Evolutionary conservation across 1,140 invertebrate genomes (phyloP).

Genomic region (Drosophila guanche): DNA sequence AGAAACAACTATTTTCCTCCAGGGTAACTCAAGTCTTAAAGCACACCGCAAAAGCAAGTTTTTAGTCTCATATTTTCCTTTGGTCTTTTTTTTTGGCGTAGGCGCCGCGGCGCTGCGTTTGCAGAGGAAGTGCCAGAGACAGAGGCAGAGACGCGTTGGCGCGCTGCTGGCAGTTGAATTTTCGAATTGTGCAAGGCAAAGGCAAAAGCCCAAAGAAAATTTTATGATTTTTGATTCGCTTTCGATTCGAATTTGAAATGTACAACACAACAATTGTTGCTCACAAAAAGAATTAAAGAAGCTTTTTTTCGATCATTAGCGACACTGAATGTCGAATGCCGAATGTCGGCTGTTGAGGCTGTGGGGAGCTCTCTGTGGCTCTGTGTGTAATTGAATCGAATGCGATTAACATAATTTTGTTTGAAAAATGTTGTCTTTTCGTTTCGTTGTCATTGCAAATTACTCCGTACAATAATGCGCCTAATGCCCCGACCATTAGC

Average conservation of each 20-base stretch:
- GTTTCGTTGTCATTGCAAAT: constrained; percentile 36
- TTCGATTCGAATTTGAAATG: constrained; percentile 10
- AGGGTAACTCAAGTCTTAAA: no score
- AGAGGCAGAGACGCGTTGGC: constrained; percentile 23
- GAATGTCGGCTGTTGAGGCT: neutral
- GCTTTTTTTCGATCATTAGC: constrained; percentile 45
- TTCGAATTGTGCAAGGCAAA: constrained; percentile 51
- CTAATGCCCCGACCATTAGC: constrained; percentile 58
- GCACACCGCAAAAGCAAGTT: no score
- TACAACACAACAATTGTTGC: constrained; percentile 28
- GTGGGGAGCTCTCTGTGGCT: constrained; percentile 10
- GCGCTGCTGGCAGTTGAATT: neutral
- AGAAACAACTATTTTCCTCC: no score
- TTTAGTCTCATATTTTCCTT: no score
- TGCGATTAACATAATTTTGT: constrained; percentile 80
- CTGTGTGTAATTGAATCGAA: constrained; percentile 75
- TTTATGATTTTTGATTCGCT: constrained; percentile 26
- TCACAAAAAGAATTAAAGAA: constrained; percentile 32
- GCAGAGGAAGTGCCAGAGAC: constrained; percentile 10
- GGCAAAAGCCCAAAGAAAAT: constrained; percentile 36
- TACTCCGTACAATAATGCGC: constrained; percentile 55
- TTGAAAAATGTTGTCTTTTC: constrained; percentile 27
- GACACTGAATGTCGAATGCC: neutral
- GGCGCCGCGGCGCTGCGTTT: neutral
- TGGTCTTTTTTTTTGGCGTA: no score